Evolutionary conservation across 2,113 vertebrate genomes (phyloP).

Genomic region (Cryptomyrus ogoouensis): DNA sequence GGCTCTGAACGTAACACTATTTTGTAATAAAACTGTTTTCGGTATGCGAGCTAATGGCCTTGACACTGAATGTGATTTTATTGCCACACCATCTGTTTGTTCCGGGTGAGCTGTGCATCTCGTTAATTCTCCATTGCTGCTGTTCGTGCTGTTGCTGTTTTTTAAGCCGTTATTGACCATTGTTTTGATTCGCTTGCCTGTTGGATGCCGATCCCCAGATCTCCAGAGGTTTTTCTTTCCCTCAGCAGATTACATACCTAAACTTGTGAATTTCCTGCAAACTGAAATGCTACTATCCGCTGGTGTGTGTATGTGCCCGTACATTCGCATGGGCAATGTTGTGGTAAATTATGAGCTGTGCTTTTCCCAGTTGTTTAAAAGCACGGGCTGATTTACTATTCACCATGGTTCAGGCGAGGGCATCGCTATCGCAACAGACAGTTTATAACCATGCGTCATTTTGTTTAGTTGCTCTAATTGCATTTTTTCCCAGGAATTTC

Average conservation of each 20-base stretch:
- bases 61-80: conserved; percentile 16
- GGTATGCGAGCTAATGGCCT: conserved; percentile 15
- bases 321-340: neutral
- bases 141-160: neutral
- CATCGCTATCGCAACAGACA: neutral
- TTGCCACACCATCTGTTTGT: conserved; percentile 21
- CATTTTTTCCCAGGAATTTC: neutral
- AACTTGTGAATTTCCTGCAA: neutral
- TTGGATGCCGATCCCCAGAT: neutral
- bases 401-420: neutral
- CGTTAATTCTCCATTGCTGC: neutral
- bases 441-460: neutral
- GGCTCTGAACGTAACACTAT: neutral
- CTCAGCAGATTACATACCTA: neutral
- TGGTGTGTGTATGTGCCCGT: neutral
- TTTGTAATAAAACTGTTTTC: conserved; percentile 17
- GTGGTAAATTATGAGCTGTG: neutral
- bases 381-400: neutral
- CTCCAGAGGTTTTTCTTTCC: neutral
- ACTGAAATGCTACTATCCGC: neutral
- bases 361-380: neutral
- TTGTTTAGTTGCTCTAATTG: neutral
- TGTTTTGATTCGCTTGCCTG: neutral
- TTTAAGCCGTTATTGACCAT: neutral
- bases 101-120: neutral